phyloP scores from a whole-genome alignment of 2,797 vertebrate species.

The Emys orbicularis region DNA sequence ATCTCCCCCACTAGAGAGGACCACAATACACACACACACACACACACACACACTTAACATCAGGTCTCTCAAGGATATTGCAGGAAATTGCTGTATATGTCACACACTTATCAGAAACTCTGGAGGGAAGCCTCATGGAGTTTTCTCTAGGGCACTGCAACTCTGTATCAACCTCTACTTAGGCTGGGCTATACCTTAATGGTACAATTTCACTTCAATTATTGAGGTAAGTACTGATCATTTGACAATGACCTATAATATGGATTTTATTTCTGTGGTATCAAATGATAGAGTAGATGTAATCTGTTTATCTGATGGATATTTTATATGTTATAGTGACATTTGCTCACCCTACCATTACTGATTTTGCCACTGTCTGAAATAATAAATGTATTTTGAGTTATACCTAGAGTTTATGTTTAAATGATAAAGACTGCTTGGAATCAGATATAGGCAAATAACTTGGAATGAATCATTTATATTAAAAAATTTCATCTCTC shows the following conservation, averaged over 20 bases:
- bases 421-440: not conserved
- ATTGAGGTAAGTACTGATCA: not conserved
- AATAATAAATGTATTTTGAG: not conserved
- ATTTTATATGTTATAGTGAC: not conserved
- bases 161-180: fast-evolving
- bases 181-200: not conserved
- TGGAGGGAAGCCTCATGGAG: not conserved
- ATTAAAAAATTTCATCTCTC: not conserved
- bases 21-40: not conserved
- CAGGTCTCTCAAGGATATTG: not conserved
- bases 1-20: not conserved
- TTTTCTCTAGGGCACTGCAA: not conserved
- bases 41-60: not conserved
- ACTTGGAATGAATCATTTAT: not conserved
- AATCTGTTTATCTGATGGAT: not conserved
- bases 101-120: not conserved
- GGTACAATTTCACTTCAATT: not conserved
- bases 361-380: not conserved
- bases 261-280: not conserved
- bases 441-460: not conserved
- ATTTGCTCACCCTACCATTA: not conserved
- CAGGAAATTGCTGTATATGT: not conserved
- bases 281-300: not conserved
- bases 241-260: not conserved
- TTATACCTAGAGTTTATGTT: not conserved